Conservation (phyloP, 35 echinoderm and acorn worm genomes). For the Apostichopus californicus region DNA sequence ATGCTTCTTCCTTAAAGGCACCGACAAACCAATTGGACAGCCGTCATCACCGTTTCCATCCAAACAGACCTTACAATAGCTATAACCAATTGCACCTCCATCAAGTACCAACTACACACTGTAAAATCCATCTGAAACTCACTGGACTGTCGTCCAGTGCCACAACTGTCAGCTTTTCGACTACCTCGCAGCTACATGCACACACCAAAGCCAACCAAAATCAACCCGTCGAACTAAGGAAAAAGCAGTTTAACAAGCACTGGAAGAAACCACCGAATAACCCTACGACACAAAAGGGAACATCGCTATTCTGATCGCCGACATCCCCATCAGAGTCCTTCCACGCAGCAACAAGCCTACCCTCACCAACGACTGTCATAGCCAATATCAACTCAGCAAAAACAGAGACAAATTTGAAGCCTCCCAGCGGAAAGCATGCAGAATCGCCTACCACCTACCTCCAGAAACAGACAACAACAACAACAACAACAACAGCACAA, state of each 20-base stretch:
- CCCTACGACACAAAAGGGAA: not conserved
- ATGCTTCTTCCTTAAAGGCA: conserved; percentile 2
- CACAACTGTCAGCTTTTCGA: conserved; percentile 33
- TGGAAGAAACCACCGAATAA: not conserved
- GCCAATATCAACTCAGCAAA: no score
- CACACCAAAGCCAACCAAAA: not conserved
- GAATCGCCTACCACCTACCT: not conserved
- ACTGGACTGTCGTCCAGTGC: not conserved
- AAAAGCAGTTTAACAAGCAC: not conserved
- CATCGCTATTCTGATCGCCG: not conserved
- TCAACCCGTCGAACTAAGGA: no score
- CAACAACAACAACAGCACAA: not conserved
- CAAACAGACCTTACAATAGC: not conserved
- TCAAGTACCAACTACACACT: not conserved
- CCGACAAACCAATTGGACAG: conserved; percentile 33
- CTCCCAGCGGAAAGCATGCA: no score
- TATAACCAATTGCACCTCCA: not conserved
- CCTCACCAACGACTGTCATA: not conserved
- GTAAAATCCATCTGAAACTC: not conserved
- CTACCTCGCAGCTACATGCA: not conserved
- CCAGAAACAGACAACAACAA: not conserved
- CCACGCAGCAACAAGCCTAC: not conserved
- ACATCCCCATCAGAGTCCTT: not conserved
- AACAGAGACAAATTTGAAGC: no score
- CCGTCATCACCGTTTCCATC: not conserved